These are phyloP conservation scores for Crypturellus tataupa DNA, from an alignment of 2,797 vertebrate species.

Conservation along the genomic window DNA sequence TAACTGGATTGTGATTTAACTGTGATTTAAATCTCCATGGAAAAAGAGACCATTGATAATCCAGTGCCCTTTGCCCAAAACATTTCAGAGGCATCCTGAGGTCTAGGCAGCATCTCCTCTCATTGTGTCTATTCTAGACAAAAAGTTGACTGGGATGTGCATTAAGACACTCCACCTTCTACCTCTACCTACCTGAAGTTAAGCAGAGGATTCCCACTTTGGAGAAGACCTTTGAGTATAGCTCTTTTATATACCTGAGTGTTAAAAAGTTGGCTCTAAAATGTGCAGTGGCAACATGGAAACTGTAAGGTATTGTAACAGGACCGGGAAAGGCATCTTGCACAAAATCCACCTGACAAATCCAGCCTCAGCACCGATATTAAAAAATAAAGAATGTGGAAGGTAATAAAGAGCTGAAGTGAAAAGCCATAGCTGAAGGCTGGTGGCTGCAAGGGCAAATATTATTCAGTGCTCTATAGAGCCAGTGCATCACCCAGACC, in stretches of 20 bases:
- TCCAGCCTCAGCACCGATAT: background rate
- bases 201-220: background rate
- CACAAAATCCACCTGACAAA: background rate
- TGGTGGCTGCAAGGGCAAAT: background rate
- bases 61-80: background rate
- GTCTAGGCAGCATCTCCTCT: background rate
- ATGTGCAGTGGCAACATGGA: accelerated
- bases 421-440: background rate
- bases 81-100: background rate
- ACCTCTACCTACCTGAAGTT: background rate
- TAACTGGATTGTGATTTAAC: no score
- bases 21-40: background rate
- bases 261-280: background rate
- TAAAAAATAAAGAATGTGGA: background rate
- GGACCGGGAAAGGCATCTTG: background rate
- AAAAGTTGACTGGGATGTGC: background rate
- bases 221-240: no score
- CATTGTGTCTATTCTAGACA: accelerated
- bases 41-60: background rate
- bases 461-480: accelerated
- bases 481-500: background rate
- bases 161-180: background rate
- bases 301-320: background rate
- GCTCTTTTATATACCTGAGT: background rate
- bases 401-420: background rate